These are phyloP conservation scores for Drosophila rellima DNA, from an alignment of 2,888 invertebrate species.

Conservation along the genomic window DNA sequence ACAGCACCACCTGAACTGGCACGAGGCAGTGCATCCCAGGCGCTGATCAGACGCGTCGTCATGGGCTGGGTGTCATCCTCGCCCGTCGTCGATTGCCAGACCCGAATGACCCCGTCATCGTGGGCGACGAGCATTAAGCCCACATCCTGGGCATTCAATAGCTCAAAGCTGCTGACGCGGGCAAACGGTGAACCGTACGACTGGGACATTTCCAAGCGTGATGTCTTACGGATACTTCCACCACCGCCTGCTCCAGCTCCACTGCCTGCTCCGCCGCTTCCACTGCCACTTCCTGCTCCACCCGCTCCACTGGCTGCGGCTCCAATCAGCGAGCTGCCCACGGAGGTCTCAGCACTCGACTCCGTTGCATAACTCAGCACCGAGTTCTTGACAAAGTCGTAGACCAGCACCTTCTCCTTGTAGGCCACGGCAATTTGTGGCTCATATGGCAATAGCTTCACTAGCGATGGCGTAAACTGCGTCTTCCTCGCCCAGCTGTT, in stretches of 20 bases:
- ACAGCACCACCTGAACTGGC: conserved; percentile 6
- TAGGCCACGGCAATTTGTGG: conserved; percentile 95
- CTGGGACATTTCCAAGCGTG: conserved; percentile 21
- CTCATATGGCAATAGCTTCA: conserved; percentile 96
- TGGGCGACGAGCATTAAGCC: conserved; percentile 90
- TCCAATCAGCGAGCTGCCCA: background rate
- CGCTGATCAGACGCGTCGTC: conserved; percentile 89
- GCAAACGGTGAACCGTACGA: conserved; percentile 80
- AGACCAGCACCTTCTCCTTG: conserved; percentile 90
- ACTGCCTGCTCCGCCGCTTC: background rate
- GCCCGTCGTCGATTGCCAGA: conserved; percentile 83
- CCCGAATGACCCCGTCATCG: conserved; percentile 89
- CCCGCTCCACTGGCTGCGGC: background rate
- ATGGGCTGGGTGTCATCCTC: background rate
- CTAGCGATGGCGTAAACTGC: conserved; percentile 91
- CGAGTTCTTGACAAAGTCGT: conserved; percentile 82
- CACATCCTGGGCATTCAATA: conserved; percentile 94
- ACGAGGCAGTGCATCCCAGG: conserved; percentile 93
- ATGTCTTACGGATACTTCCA: background rate
- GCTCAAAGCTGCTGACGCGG: conserved; percentile 93
- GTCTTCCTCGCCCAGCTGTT: conserved; percentile 94
- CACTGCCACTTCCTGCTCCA: background rate
- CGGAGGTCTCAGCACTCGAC: background rate
- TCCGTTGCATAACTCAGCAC: conserved; percentile 77
- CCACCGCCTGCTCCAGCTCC: too few relatives aligned